Evolutionary conservation across 2,888 invertebrate species (phyloP).

Genomic region (Mechanitis messenoides): DNA sequence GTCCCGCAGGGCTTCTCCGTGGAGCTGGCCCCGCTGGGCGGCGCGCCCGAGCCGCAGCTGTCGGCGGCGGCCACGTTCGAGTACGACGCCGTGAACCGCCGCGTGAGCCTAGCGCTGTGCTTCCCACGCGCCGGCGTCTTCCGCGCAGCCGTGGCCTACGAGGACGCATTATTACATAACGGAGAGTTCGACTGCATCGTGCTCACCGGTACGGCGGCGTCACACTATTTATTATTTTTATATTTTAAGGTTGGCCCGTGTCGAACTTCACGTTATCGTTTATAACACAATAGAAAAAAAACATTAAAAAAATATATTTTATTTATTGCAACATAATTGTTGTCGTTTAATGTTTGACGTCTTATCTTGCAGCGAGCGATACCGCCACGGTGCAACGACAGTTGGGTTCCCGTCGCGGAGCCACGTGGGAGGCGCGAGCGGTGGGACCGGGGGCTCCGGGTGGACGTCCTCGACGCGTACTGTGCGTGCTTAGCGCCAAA

Average conservation of each 20-base stretch:
- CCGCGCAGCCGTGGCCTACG: conserved; percentile 86
- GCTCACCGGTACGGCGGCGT: conserved; percentile 81
- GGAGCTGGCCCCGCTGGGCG: conserved; percentile 75
- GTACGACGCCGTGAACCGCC: conserved; percentile 87
- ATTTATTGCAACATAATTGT: background rate
- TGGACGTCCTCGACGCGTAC: conserved; percentile 87
- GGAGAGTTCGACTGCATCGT: conserved; percentile 96
- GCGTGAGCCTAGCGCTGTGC: conserved; percentile 85
- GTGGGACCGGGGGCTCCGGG: conserved; percentile 37
- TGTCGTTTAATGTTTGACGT: background rate
- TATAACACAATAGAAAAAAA: no score
- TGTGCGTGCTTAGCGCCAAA: conserved; percentile 93
- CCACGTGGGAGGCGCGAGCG: conserved; percentile 87
- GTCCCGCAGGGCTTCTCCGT: conserved; percentile 70
- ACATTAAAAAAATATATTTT: no score
- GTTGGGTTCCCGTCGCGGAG: conserved; percentile 88
- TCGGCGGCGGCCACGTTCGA: conserved; percentile 79
- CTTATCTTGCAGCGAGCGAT: conserved; percentile 60
- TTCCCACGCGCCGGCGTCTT: conserved; percentile 89
- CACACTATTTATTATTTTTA: background rate
- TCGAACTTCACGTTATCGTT: background rate
- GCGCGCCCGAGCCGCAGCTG: conserved; percentile 64
- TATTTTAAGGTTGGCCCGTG: background rate
- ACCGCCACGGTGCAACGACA: conserved; percentile 91
- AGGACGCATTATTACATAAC: conserved; percentile 85